phyloP scores from a whole-genome alignment of 2,797 vertebrate genomes.

The Pseudochirops cupreus region DNA sequence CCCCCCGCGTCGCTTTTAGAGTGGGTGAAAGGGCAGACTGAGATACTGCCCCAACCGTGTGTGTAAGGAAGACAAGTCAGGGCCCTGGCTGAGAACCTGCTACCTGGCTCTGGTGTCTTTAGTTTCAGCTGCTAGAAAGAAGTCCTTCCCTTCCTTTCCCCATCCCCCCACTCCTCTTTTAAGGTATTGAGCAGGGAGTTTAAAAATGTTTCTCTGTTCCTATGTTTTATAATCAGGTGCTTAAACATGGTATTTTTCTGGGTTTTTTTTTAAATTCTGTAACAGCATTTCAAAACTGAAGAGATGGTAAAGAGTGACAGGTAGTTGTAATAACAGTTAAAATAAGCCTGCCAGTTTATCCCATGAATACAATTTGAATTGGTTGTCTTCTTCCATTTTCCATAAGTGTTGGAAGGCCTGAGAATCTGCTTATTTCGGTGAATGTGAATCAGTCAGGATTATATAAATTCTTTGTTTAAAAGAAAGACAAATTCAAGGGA shows the following conservation, averaged over 20 bases:
- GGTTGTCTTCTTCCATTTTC: slow-evolving; percentile 53
- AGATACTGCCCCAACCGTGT: slow-evolving; percentile 2
- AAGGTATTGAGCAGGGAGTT: slow-evolving; percentile 42
- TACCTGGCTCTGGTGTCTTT: not conserved
- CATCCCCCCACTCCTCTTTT: slow-evolving; percentile 17
- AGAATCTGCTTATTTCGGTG: slow-evolving; percentile 54
- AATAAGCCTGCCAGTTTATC: slow-evolving; percentile 24
- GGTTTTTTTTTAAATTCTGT: not conserved
- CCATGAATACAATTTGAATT: slow-evolving; percentile 48
- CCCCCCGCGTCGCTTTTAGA: not conserved
- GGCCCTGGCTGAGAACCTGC: not conserved
- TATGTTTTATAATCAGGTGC: slow-evolving; percentile 37
- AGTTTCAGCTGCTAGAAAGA: not conserved
- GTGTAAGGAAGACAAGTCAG: slow-evolving; percentile 31
- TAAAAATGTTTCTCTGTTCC: slow-evolving; percentile 44
- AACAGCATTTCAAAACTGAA: slow-evolving; percentile 26
- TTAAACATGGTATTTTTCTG: slow-evolving; percentile 44
- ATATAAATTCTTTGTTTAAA: slow-evolving; percentile 47
- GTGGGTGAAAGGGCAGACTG: not conserved
- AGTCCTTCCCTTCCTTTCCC: not conserved
- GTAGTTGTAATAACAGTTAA: slow-evolving; percentile 26
- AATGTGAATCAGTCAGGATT: slow-evolving; percentile 35
- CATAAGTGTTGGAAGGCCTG: slow-evolving; percentile 21
- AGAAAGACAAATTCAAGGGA: slow-evolving; percentile 2
- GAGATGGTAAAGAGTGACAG: slow-evolving; percentile 38